A percentile compares a stretch with the other conserved stretches of the same genome.
Conservation (phyloP, 1,140 invertebrate genomes). For the Conopomorpha cramerella region DNA sequence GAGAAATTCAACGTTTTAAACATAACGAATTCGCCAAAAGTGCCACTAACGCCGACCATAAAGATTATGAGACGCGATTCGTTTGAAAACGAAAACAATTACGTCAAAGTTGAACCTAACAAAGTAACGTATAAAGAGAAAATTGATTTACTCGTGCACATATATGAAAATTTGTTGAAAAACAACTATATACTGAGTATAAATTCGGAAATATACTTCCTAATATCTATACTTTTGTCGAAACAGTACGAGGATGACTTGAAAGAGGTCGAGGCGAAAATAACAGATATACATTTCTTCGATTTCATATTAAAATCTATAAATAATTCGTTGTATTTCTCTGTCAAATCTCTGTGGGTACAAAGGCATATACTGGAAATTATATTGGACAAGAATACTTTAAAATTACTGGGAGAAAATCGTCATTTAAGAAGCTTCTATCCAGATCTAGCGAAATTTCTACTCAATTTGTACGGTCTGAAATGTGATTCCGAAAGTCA, state of each 20-base stretch:
- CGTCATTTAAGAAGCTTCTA: slow-evolving; percentile 37
- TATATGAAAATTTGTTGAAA: slow-evolving; percentile 42
- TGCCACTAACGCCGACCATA: slow-evolving; percentile 22
- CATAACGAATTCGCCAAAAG: slow-evolving; percentile 18
- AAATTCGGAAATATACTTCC: slow-evolving; percentile 46
- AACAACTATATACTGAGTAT: slow-evolving; percentile 46
- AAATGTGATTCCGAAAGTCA: slow-evolving; percentile 31
- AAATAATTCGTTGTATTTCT: slow-evolving; percentile 52
- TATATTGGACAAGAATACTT: slow-evolving; percentile 40
- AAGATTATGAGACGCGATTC: slow-evolving; percentile 28
- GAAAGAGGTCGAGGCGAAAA: slow-evolving; percentile 13
- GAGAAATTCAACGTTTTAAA: slow-evolving; percentile 52
- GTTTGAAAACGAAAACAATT: slow-evolving; percentile 17
- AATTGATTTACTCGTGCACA: slow-evolving; percentile 34
- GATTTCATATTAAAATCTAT: slow-evolving; percentile 33
- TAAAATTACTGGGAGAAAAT: slow-evolving; percentile 45
- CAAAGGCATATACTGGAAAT: slow-evolving; percentile 29
- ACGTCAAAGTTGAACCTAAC: slow-evolving; percentile 22
- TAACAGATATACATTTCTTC: slow-evolving; percentile 14
- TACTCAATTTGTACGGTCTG: slow-evolving; percentile 36
- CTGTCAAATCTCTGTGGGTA: slow-evolving; percentile 42
- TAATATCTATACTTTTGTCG: slow-evolving; percentile 44
- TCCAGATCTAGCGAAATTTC: slow-evolving; percentile 40
- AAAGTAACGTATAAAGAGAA: slow-evolving; percentile 31
- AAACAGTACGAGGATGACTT: slow-evolving; percentile 36